Conservation (phyloP, 1,140 invertebrate species). For the Hycleus phaleratus region DNA sequence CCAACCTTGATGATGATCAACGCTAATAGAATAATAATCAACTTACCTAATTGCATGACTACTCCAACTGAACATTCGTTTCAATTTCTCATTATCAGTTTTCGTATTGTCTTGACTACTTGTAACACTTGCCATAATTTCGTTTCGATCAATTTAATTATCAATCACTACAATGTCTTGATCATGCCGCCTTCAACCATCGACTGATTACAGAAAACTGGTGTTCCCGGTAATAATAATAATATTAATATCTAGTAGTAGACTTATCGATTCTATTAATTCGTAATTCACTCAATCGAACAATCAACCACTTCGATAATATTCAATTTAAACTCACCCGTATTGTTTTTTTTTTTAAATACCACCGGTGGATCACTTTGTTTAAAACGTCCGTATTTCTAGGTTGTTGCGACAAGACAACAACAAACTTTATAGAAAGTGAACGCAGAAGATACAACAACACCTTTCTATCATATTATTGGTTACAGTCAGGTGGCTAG, state of each 20-base stretch:
- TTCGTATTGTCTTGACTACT: not conserved
- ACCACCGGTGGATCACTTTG: too few relatives aligned
- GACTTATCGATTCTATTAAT: too few relatives aligned
- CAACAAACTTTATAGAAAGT: conserved; percentile 15
- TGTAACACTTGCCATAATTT: not conserved
- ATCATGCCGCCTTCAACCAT: not conserved
- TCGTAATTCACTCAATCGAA: not conserved
- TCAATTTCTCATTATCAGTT: conserved; percentile 12
- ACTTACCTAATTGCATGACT: conserved; percentile 22
- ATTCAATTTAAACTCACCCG: not conserved
- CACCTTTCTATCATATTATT: conserved; percentile 19
- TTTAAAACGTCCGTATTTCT: conserved; percentile 5
- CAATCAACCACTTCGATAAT: not conserved
- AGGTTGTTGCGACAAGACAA: not conserved
- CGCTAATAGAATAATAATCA: too few relatives aligned
- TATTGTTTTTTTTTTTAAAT: too few relatives aligned
- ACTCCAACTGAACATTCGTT: conserved; percentile 27
- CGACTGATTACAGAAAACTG: not conserved
- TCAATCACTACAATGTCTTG: not conserved
- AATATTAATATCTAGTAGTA: too few relatives aligned
- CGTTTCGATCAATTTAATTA: not conserved
- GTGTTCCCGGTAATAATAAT: too few relatives aligned
- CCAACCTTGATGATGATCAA: conserved; percentile 1
- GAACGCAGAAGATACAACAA: conserved; percentile 1
- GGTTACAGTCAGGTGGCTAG: conserved; percentile 4